A percentile compares a stretch with the other conserved stretches of the same genome.
Evolutionary conservation across 30 jellyfish, hydroid and myxozoan genomes (phyloP).

Genomic region (Phacellophora camtschatica): DNA sequence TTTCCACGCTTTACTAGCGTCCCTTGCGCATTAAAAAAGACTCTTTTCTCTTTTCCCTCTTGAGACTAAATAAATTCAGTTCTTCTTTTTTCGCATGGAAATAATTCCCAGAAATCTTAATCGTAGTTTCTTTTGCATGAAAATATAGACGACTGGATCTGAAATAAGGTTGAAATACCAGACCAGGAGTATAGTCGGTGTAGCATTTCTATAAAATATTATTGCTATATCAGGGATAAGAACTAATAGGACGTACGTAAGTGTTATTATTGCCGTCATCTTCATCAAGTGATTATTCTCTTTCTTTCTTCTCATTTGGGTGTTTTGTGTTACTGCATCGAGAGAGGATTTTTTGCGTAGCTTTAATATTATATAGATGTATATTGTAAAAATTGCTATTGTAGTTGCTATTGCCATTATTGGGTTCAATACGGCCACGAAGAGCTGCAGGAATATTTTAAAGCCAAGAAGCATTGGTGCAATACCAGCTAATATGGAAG

Average conservation of each 20-base stretch:
- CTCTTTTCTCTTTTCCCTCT: neutral
- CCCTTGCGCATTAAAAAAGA: no score
- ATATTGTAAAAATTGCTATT: neutral
- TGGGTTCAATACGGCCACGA: neutral
- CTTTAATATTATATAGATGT: neutral
- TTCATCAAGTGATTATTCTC: neutral
- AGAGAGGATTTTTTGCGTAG: neutral
- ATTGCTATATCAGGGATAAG: neutral
- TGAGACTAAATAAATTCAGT: neutral
- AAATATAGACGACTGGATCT: neutral
- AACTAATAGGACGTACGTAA: neutral
- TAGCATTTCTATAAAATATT: neutral
- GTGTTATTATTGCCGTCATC: neutral
- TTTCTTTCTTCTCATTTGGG: neutral
- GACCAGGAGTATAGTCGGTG: neutral
- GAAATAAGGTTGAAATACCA: neutral
- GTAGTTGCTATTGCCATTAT: neutral
- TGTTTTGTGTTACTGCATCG: neutral
- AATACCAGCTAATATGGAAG: neutral
- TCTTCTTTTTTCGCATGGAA: neutral
- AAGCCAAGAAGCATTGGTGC: neutral
- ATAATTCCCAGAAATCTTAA: no score
- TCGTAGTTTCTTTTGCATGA: neutral
- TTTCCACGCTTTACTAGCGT: no score
- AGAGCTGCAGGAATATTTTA: neutral